These are phyloP conservation scores for Lemur catta DNA, from an alignment of 2,797 vertebrate genomes.

Conservation along the genomic window DNA sequence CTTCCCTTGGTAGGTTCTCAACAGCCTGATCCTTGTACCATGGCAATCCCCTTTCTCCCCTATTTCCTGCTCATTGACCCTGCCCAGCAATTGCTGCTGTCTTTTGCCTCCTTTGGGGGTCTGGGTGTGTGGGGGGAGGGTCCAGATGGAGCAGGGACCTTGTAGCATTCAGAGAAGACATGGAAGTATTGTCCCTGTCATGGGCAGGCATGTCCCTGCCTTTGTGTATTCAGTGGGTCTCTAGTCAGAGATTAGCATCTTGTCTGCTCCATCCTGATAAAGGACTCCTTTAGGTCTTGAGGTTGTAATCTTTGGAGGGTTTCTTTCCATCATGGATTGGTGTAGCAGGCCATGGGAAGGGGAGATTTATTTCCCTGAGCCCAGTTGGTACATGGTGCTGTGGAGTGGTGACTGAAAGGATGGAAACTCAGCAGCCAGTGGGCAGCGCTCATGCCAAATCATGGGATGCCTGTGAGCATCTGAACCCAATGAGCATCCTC, in stretches of 20 bases:
- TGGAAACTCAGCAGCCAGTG: neutral
- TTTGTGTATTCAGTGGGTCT: neutral
- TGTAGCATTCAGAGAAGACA: neutral
- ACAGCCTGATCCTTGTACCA: neutral
- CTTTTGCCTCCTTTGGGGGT: neutral
- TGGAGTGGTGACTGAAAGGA: fast-evolving
- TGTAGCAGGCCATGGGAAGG: neutral
- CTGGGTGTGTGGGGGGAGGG: neutral
- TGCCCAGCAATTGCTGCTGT: neutral
- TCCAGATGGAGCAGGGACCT: neutral
- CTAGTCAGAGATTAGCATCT: neutral
- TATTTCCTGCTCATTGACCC: no score
- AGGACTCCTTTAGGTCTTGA: neutral
- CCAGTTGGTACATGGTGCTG: neutral
- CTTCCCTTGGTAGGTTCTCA: neutral
- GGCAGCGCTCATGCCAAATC: neutral
- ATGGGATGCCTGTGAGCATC: neutral
- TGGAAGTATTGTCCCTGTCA: neutral
- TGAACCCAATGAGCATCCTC: neutral
- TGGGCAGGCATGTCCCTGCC: no score
- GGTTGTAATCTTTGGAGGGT: neutral
- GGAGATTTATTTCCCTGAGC: neutral
- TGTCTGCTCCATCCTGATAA: neutral
- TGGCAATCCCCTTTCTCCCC: neutral
- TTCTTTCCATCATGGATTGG: neutral